These are phyloP conservation scores for Sminthurinus signatus DNA, from an alignment of 1,140 invertebrate genomes.

Conservation along the genomic window DNA sequence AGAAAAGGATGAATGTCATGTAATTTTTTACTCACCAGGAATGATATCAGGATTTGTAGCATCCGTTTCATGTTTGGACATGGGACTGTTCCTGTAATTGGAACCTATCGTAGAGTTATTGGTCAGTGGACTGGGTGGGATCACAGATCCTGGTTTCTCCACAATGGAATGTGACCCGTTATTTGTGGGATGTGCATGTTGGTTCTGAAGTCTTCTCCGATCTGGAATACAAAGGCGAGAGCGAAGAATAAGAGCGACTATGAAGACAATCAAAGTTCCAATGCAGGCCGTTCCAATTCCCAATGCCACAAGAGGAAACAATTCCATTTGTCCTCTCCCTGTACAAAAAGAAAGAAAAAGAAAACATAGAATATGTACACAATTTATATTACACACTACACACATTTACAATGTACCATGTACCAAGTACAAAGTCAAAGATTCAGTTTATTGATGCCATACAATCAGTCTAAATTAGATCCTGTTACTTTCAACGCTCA, in stretches of 20 bases:
- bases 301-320: constrained; percentile 37
- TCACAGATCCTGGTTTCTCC: constrained; percentile 26
- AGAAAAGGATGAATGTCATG: too few species aligned
- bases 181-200: constrained; percentile 6
- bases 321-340: constrained; percentile 35
- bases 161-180: constrained; percentile 25
- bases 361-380: too few species aligned
- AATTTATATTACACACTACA: too few species aligned
- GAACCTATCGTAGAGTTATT: constrained; percentile 22
- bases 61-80: constrained; percentile 35
- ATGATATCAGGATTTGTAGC: constrained; percentile 41
- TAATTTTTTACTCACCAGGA: too few species aligned
- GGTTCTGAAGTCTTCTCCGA: background rate
- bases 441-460: too few species aligned
- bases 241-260: constrained; percentile 34
- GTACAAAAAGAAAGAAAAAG: constrained; percentile 18
- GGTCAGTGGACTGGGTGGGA: constrained; percentile 17
- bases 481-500: too few species aligned
- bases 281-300: constrained; percentile 36
- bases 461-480: too few species aligned
- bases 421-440: too few species aligned
- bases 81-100: constrained; percentile 32
- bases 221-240: constrained; percentile 24
- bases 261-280: constrained; percentile 35
- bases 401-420: too few species aligned